A percentile compares a stretch with the other conserved stretches of the same genome.
Evolutionary conservation across 1,140 invertebrate genomes (phyloP).

Genomic region (Adelges cooleyi): DNA sequence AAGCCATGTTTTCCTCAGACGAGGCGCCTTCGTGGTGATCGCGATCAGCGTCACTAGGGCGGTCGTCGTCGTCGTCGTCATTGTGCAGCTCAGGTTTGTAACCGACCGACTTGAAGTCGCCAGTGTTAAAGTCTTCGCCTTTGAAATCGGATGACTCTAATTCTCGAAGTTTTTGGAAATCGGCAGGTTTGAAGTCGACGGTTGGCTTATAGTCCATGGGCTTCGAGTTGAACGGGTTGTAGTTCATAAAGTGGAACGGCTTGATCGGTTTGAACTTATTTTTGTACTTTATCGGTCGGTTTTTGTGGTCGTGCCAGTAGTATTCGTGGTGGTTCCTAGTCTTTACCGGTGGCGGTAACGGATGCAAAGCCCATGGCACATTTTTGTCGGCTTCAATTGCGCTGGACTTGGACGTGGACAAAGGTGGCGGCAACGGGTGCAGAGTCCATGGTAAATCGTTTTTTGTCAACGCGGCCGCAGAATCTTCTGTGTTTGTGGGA

Average conservation of each 20-base stretch:
- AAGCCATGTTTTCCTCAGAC: not conserved
- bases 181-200: not conserved
- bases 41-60: not conserved
- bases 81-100: not conserved
- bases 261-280: not conserved
- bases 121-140: not conserved
- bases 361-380: constrained; percentile 3
- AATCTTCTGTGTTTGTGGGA: not conserved
- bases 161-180: not conserved
- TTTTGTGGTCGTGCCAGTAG: not conserved
- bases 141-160: no score
- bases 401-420: constrained; percentile 2
- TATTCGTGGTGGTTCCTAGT: not conserved
- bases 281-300: not conserved
- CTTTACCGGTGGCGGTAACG: constrained; percentile 1
- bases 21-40: not conserved
- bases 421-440: not conserved
- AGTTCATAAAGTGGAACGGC: not conserved
- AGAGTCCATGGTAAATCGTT: constrained; percentile 2
- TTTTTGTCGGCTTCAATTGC: not conserved
- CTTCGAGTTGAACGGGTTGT: not conserved
- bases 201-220: not conserved
- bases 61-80: not conserved
- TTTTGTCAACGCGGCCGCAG: not conserved
- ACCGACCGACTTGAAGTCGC: not conserved